Evolutionary conservation across 2,113 vertebrate species (phyloP), one percentile per base, ranked within the genome.

Genomic region (Siphamia tubifer): DNA sequence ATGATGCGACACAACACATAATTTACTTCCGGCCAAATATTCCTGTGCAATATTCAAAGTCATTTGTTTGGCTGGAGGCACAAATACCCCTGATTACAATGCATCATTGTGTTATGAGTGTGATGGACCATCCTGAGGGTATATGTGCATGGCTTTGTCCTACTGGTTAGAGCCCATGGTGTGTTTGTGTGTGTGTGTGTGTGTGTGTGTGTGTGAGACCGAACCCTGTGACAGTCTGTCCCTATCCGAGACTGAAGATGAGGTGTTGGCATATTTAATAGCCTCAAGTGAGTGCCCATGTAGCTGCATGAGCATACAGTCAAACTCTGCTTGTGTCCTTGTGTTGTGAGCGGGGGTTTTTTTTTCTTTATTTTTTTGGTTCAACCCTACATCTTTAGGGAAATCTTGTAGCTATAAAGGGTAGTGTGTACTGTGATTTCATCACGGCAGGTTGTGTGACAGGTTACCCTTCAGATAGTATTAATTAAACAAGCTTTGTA

Each of bases 231-330:
- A 79, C 74, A 72, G 58, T 71, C 63, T 77, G 58, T 73, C 58
- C 66, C 35, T 42, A 51, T 72, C 54, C 64, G 31, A 54, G 55
- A 82, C 39, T 62, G 19, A 40, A 73, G 63, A 80, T 68, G 74
- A 89, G 65, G 70, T 68, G 75, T 74, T 71, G 70, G 63, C 20
- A 66, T 74, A 63, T 71, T 72, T 80, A 63, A 67, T 77, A 58
- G 68, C 68, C 66, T 70, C 15, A 45, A 77, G 77, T 62, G 10
- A 48, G 35, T 47, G 42, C 64, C 47, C 35, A 43, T 61, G 56
- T 55, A 35, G 25, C 25, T 24, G 16, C 35, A 17, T 40, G 34
- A 25, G 55, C 2, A 1, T 39, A 36, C 28, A 35, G 23, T 31
- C 19, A 17, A 15, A 55, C 12, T 28, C 34, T 1, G 17, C 34